Percentiles rank a stretch among this genome's conserved stretches.
These are phyloP conservation scores for Hymenochirus boettgeri DNA, from an alignment of 2,113 vertebrate genomes.

Conservation along the genomic window DNA sequence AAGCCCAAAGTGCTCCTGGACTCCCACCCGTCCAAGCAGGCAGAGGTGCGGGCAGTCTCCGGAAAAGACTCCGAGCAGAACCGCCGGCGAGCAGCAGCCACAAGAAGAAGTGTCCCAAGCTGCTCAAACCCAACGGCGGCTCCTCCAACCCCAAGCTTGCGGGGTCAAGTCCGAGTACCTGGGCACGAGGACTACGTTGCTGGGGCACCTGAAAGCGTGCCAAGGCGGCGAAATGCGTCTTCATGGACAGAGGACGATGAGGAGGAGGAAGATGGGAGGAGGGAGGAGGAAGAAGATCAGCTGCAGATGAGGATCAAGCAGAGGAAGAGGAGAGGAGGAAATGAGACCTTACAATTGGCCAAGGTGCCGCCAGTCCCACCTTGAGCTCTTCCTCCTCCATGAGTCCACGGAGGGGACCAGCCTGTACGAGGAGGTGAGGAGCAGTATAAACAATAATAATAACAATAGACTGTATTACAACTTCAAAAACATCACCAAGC, in stretches of 20 bases:
- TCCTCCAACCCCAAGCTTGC: constrained; percentile 57
- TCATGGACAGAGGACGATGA: constrained; percentile 87
- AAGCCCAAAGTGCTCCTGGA: constrained; percentile 96
- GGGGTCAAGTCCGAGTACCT: constrained; percentile 71
- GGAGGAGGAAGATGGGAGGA: constrained; percentile 65
- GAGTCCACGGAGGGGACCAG: constrained; percentile 89
- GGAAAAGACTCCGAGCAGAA: constrained; percentile 81
- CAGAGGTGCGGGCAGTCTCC: constrained; percentile 83
- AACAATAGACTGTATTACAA: constrained; percentile 89
- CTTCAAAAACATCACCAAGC: constrained; percentile 97
- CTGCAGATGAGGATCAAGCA: constrained; percentile 56
- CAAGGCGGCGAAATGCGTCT: constrained; percentile 81
- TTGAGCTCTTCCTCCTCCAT: constrained; percentile 86
- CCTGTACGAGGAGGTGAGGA: constrained; percentile 87
- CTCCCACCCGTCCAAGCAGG: constrained; percentile 57
- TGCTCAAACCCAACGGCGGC: too few relatives aligned
- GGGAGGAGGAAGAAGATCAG: constrained; percentile 58
- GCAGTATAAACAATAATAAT: too few relatives aligned
- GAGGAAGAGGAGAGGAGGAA: constrained; percentile 66
- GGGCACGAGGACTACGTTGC: constrained; percentile 78
- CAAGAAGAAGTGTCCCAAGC: constrained; percentile 85
- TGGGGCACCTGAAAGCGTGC: too few relatives aligned
- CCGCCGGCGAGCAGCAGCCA: constrained; percentile 46
- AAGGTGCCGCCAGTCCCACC: constrained; percentile 96
- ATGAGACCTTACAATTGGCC: constrained; percentile 78